Evolutionary conservation across 2,797 vertebrate genomes (phyloP), one percentile per base, ranked within the genome.

Genomic region (Cephalopachus bancanus): DNA sequence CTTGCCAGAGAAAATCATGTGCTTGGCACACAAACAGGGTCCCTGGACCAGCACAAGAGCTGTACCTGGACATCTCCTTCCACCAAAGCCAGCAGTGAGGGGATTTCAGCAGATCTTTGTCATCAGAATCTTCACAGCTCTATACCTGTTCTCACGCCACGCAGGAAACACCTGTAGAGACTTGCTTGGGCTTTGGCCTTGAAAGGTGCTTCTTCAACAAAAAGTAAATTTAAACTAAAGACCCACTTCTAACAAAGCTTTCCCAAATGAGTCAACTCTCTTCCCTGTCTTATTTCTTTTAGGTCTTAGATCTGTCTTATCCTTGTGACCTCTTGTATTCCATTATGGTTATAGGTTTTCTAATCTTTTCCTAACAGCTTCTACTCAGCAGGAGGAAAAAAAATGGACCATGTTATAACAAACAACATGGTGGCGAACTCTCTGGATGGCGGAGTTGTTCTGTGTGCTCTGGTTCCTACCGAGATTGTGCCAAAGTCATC

Each of bases 341-440:
- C 72, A 96, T 94, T 94, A 95, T 49, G 59, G 65, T 89, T 84
- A 93, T 30, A 57, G 80, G 37, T 55, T 94, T 97, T 94, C 95
- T 96, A 92, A 97, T 95, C 94, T 83, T 76, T 97, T 85, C 64
- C 81, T 67, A 57, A 90, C 62, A 96, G 83, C 78, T 93, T 93
- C 81, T 76, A 17, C 93, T 92, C 96, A 44, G 89, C 81, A 87
- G 80, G 96, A 5, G 24, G 12, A 57, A 5, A 11, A 26, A 81
- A 92, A 83, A 74, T 64, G 84, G 94, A 85, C 92, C 75, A 12
- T 51, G 86, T 87, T 80, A 71, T 30, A 94, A 80, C 69, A n/a
- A 49, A 62, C 26, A 57, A 33, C 91, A 30, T 14, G 19, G 62
- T 51, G n/a, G 86, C 49, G 91, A 79, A 37, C 76, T 83, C 22